Evolutionary conservation across 2,797 vertebrate genomes (phyloP).

Genomic region (Garrulus glandarius): DNA sequence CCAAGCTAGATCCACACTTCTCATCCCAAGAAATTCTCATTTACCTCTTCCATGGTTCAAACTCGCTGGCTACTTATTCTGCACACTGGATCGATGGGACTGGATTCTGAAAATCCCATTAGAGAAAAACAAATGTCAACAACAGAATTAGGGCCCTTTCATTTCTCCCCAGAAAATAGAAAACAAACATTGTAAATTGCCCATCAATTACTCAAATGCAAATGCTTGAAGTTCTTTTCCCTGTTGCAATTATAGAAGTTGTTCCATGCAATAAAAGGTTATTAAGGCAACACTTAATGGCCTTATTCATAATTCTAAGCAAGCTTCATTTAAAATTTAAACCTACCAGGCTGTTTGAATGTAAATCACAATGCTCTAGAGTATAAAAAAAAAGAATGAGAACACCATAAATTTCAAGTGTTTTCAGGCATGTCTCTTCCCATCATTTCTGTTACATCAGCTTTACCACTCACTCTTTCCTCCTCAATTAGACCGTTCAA

Average conservation of each 20-base stretch:
- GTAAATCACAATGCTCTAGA: not conserved
- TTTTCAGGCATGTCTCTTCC: conserved; percentile 9
- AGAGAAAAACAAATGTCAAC: conserved; percentile 14
- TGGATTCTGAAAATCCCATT: not conserved
- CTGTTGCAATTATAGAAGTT: conserved; percentile 26
- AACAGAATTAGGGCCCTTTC: conserved; percentile 1
- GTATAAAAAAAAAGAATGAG: not conserved
- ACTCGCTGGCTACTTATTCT: not conserved
- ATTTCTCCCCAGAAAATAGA: conserved; percentile 25
- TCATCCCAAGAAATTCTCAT: not conserved
- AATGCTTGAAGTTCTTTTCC: conserved; percentile 19
- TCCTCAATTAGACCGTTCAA: not conserved
- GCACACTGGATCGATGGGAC: not conserved
- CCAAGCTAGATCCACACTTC: not conserved
- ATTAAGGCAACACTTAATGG: conserved; percentile 25
- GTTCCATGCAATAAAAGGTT: conserved; percentile 4
- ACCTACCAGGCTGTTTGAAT: not conserved
- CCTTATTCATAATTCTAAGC: conserved; percentile 16
- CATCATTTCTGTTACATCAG: conserved; percentile 23
- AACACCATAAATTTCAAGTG: not conserved
- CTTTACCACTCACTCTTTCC: not conserved
- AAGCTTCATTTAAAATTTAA: conserved; percentile 50
- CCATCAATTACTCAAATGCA: conserved; percentile 45
- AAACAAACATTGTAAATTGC: conserved; percentile 45
- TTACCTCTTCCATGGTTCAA: not conserved